phyloP scores from a whole-genome alignment of 2,888 invertebrate species.

The Cantharis flavilabris region DNA sequence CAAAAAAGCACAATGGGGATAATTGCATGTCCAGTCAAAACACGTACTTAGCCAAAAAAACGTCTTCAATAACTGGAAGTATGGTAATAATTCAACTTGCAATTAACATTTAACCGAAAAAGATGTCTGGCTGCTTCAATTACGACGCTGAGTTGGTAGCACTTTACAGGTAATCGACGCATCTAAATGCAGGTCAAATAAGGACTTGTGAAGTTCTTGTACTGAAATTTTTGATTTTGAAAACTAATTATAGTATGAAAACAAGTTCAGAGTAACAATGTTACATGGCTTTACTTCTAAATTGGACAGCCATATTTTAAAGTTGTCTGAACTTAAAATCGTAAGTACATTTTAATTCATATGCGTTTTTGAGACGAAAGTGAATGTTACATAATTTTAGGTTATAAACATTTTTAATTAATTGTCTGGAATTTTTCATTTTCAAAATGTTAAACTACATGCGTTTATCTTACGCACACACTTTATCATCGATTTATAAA shows the following conservation, averaged over 20 bases:
- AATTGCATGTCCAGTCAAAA: slow-evolving; percentile 12
- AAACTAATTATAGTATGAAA: background rate
- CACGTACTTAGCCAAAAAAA: slow-evolving; percentile 27
- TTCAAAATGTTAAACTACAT: background rate
- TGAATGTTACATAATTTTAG: background rate
- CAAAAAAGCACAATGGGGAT: background rate
- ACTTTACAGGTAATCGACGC: slow-evolving; percentile 18
- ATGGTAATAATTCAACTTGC: slow-evolving; percentile 21
- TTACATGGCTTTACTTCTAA: background rate
- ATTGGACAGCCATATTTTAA: background rate
- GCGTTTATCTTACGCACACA: background rate
- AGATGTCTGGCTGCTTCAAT: slow-evolving; percentile 33
- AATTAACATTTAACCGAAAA: slow-evolving; percentile 34
- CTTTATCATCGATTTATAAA: background rate
- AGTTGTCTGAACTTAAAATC: background rate
- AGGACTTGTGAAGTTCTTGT: slow-evolving; percentile 6
- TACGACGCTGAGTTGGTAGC: slow-evolving; percentile 17
- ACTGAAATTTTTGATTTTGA: background rate
- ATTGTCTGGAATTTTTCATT: background rate
- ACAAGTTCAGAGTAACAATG: background rate
- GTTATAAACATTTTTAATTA: background rate
- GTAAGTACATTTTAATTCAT: background rate
- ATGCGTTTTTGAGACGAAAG: background rate
- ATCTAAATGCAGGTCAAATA: slow-evolving; percentile 29
- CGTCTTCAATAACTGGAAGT: slow-evolving; percentile 22